phyloP scores from a whole-genome alignment of 1,140 invertebrate genomes.

The Sycophila sp. region DNA sequence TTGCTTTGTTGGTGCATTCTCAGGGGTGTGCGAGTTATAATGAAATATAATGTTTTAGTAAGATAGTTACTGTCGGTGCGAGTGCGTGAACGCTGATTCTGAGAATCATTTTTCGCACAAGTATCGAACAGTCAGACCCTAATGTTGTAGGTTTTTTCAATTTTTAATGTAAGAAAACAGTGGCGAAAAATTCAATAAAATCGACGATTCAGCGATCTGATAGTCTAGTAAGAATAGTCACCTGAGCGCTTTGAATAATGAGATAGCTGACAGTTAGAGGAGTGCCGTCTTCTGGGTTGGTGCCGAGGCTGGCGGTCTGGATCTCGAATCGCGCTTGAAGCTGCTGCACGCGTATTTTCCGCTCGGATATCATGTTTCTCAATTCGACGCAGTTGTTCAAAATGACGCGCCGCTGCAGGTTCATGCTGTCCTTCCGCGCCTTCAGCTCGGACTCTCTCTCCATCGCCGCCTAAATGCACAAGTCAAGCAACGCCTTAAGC shows the following conservation, averaged over 20 bases:
- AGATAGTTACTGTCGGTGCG: too few relatives aligned
- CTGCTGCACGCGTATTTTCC: slow-evolving; percentile 71
- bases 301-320: slow-evolving; percentile 46
- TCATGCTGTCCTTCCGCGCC: slow-evolving; percentile 70
- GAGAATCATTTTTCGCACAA: too few relatives aligned
- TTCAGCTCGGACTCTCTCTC: slow-evolving; percentile 73
- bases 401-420: slow-evolving; percentile 68
- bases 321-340: slow-evolving; percentile 66
- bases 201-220: too few relatives aligned
- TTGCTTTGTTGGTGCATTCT: too few relatives aligned
- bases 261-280: slow-evolving; percentile 72
- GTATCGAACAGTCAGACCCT: too few relatives aligned
- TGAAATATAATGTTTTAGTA: too few relatives aligned
- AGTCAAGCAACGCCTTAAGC: neutral
- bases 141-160: too few relatives aligned
- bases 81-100: too few relatives aligned
- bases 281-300: slow-evolving; percentile 70
- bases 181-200: too few relatives aligned
- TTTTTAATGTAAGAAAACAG: too few relatives aligned
- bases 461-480: slow-evolving; percentile 67
- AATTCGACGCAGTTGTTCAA: slow-evolving; percentile 70
- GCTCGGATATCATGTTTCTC: slow-evolving; percentile 66
- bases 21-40: too few relatives aligned
- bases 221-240: neutral
- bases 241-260: slow-evolving; percentile 75